Evolutionary conservation across 1,140 invertebrate genomes (phyloP).

Genomic region (Hypsibius dujardini): DNA sequence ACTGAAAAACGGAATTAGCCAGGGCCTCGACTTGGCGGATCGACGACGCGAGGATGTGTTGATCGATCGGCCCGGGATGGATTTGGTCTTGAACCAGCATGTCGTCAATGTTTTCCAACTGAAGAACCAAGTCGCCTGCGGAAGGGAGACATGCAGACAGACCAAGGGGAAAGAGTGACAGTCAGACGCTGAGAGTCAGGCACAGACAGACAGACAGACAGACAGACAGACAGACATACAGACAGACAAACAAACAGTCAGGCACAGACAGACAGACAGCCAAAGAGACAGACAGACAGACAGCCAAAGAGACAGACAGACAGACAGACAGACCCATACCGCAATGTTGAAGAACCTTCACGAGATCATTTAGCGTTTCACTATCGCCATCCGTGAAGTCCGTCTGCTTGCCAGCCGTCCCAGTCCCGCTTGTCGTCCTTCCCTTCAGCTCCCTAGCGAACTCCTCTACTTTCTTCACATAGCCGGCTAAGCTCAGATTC

Average conservation of each 20-base stretch:
- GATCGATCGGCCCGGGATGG: too few species aligned
- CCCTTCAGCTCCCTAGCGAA: not conserved
- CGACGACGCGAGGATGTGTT: not conserved
- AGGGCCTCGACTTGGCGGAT: not conserved
- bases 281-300: too few species aligned
- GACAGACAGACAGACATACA: too few species aligned
- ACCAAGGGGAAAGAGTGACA: too few species aligned
- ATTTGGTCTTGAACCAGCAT: too few species aligned
- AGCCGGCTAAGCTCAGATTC: not conserved
- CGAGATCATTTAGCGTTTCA: not conserved
- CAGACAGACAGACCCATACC: not conserved
- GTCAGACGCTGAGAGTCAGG: too few species aligned
- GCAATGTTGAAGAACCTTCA: conserved; percentile 10
- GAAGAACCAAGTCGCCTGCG: not conserved
- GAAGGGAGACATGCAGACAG: too few species aligned
- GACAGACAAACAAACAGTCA: too few species aligned
- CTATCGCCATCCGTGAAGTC: not conserved
- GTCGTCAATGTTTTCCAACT: not conserved
- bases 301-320: too few species aligned
- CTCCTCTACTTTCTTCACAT: not conserved
- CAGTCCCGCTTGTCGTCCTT: not conserved
- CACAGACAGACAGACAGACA: too few species aligned
- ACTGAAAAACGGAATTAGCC: not conserved
- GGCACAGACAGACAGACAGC: too few species aligned
- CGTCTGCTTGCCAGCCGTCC: not conserved